Percentiles rank a stretch among this genome's conserved stretches.
Evolutionary conservation across 2,797 vertebrate species (phyloP).

Genomic region (Thalassophryne amazonica): DNA sequence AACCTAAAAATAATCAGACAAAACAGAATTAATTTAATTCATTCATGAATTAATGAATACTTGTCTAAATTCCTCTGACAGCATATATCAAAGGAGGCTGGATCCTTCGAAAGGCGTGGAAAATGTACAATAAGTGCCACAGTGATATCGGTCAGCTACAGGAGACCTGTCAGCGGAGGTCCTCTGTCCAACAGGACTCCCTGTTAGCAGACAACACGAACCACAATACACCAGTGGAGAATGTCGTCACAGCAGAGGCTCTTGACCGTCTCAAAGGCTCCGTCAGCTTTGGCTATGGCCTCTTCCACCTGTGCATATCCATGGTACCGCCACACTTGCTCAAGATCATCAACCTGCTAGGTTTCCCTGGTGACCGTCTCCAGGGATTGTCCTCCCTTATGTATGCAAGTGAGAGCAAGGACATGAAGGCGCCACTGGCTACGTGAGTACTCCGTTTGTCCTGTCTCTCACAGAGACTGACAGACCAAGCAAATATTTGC

Average conservation of each 20-base stretch:
- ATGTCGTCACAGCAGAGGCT: conserved; percentile 77
- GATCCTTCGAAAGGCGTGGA: conserved; percentile 99
- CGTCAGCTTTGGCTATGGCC: conserved; percentile 98
- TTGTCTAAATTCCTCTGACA: conserved; percentile 60
- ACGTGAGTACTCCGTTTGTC: conserved; percentile 85
- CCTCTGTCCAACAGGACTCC: conserved; percentile 78
- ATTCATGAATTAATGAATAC: no score
- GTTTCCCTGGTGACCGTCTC: conserved; percentile 96
- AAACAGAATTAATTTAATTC: no score
- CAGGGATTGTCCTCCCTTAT: conserved; percentile 96
- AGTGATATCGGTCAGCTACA: conserved; percentile 95
- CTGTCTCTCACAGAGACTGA: neutral
- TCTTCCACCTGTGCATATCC: conserved; percentile 99
- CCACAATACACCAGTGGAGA: conserved; percentile 80
- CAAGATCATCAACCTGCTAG: conserved; percentile 99
- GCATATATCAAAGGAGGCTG: conserved; percentile 99
- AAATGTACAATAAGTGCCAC: conserved; percentile 99
- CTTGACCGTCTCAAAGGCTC: conserved; percentile 97
- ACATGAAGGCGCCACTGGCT: conserved; percentile 99
- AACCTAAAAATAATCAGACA: no score
- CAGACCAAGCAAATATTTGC: no score
- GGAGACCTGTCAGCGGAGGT: conserved; percentile 84
- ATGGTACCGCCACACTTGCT: conserved; percentile 99
- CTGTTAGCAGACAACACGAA: conserved; percentile 87
- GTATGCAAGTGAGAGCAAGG: conserved; percentile 98